Evolutionary conservation across 2,888 invertebrate genomes (phyloP).

Genomic region (Lasioglossum morio): DNA sequence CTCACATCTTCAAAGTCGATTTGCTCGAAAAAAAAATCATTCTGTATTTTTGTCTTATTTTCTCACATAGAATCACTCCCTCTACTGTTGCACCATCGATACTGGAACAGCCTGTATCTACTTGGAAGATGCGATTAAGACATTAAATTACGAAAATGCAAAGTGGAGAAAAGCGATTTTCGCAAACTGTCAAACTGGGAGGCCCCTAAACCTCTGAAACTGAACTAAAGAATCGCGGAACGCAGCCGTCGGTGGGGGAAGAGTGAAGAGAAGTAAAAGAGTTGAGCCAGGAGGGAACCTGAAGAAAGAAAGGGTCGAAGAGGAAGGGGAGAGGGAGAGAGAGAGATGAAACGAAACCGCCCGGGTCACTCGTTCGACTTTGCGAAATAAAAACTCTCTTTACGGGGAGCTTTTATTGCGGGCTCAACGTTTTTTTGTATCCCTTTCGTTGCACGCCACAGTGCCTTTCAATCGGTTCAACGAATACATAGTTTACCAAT

Average conservation of each 20-base stretch:
- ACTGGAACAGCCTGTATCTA: neutral
- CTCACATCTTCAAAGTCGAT: too few species aligned
- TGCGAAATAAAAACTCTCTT: slow-evolving; percentile 83
- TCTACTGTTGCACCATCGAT: too few species aligned
- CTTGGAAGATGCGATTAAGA: neutral
- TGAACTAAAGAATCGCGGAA: slow-evolving; percentile 72
- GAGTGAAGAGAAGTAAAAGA: slow-evolving; percentile 35
- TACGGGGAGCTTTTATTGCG: slow-evolving; percentile 82
- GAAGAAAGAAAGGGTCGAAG: slow-evolving; percentile 35
- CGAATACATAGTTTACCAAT: slow-evolving; percentile 75
- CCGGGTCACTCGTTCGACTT: slow-evolving; percentile 80
- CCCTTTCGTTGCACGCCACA: slow-evolving; percentile 71
- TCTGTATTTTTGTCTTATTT: too few species aligned
- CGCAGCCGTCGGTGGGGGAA: slow-evolving; percentile 40
- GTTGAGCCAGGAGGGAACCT: slow-evolving; percentile 26
- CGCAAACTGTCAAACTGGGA: neutral
- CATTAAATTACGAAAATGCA: slow-evolving; percentile 69
- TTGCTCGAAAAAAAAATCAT: too few species aligned
- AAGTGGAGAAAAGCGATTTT: slow-evolving; percentile 38
- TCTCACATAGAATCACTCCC: too few species aligned
- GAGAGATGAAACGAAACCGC: slow-evolving; percentile 69
- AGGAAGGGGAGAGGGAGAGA: slow-evolving; percentile 59
- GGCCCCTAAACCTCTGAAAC: slow-evolving; percentile 65
- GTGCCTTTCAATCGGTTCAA: slow-evolving; percentile 79
- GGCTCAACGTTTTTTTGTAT: slow-evolving; percentile 80